Evolutionary conservation across 1,140 invertebrate species (phyloP), one percentile per base, ranked within the genome.

Genomic region (Ceratina calcarata): DNA sequence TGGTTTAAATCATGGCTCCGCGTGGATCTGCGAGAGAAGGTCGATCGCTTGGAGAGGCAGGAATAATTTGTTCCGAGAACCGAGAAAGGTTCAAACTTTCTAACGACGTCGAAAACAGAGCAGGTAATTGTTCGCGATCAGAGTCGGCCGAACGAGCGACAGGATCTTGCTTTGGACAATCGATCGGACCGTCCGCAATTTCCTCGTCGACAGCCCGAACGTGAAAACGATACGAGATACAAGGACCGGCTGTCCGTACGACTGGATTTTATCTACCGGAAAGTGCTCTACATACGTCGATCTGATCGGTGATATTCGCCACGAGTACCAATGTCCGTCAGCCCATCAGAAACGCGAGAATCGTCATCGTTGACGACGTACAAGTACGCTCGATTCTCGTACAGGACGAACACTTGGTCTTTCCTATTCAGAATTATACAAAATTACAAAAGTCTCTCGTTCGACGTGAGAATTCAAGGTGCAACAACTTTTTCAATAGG

Each of bases 281-380:
- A 68, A 76, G 60, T 20, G 73, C 32, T 58, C 73, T 37, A 76
- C 32, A 58, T 76, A 76, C 64, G 73, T 68, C 73, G 37, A 58
- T 49, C 73, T 27, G 20, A 57, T 76, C 73, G 49, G 49, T 76
- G 64, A 27, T 18, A 3, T 32, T 12, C 10, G 16, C 37, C 37
- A 45, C 37, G 37, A 10, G 10, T 45, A 45, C 37, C 37, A 45
- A 45, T 45, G 10, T 45, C 37, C 10, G 7, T 45, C 37, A 10
- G 37, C 37, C n/a, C 2, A 45, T 45, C 37, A 45, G 37, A 45
- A 1, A 45, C 6, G 7, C 37, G 7, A 45, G 10, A 32, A 32
- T 32, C 27, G 27, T 32, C 27, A 32, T 32, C 27, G 4, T 32
- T 32, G 27, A 32, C 27, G 27, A 32, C 27, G 27, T 32, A 32